Conservation (phyloP, 2,888 invertebrate species). For the Bhutanitis thaidina region DNA sequence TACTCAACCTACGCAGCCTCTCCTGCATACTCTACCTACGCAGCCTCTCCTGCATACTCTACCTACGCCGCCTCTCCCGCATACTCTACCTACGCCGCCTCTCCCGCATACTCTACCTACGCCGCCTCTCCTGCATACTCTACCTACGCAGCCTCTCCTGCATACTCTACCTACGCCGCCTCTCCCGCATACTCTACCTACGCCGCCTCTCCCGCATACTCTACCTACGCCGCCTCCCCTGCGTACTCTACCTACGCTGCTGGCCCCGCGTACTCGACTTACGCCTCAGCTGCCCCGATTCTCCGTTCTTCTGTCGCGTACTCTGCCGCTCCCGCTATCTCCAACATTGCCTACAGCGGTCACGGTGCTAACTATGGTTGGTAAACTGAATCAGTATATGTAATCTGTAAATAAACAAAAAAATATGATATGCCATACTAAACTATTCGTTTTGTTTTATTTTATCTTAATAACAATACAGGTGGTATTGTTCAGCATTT, state of each 20-base stretch:
- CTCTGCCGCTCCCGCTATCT: conserved; percentile 81
- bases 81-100: too few species aligned
- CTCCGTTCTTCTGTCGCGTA: conserved; percentile 69
- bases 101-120: conserved; percentile 31
- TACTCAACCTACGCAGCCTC: conserved; percentile 36
- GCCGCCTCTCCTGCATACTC: conserved; percentile 30
- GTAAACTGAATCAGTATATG: conserved; percentile 64
- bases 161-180: conserved; percentile 33
- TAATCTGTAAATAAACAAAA: conserved; percentile 46
- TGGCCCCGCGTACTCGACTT: conserved; percentile 37
- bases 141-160: conserved; percentile 34
- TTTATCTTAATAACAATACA: not conserved
- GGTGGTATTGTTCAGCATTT: too few species aligned
- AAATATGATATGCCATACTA: conserved; percentile 38
- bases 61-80: too few species aligned
- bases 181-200: conserved; percentile 22
- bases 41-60: conserved; percentile 51
- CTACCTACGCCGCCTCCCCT: conserved; percentile 36
- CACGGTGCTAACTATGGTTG: conserved; percentile 83
- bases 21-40: conserved; percentile 39
- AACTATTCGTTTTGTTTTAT: conserved; percentile 15
- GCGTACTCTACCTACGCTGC: conserved; percentile 37
- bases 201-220: conserved; percentile 27
- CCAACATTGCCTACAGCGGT: conserved; percentile 82
- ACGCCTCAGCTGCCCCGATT: conserved; percentile 54